Evolutionary conservation across 2,888 invertebrate genomes (phyloP).

Genomic region (Ephialtes manifestator): DNA sequence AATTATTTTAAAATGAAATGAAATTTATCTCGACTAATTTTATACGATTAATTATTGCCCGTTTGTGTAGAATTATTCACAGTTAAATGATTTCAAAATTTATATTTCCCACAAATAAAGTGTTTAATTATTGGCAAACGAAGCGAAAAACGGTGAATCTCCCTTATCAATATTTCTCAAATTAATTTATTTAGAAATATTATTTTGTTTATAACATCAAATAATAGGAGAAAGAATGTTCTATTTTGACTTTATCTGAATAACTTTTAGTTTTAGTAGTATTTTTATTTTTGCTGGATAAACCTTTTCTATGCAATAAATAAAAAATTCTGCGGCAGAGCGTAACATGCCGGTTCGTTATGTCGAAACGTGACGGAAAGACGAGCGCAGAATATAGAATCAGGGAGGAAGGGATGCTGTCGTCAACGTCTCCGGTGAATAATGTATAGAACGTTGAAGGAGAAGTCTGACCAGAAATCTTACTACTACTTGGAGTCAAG

Average conservation of each 20-base stretch:
- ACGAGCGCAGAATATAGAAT: conserved; percentile 41
- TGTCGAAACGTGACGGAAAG: conserved; percentile 42
- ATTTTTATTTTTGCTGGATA: not conserved
- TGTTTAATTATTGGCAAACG: not conserved
- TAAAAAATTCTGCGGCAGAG: not conserved
- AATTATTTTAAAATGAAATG: too few relatives aligned
- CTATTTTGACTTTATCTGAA: not conserved
- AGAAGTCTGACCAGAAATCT: conserved; percentile 52
- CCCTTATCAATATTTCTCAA: too few relatives aligned
- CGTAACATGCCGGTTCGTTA: conserved; percentile 6
- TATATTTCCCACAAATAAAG: too few relatives aligned
- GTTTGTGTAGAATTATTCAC: too few relatives aligned
- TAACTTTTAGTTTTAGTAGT: not conserved
- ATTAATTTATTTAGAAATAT: too few relatives aligned
- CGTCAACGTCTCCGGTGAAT: conserved; percentile 39
- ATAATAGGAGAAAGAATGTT: not conserved
- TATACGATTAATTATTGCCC: too few relatives aligned
- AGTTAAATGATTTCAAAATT: not conserved
- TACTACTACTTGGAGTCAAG: conserved; percentile 40
- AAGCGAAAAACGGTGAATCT: not conserved
- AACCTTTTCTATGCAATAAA: not conserved
- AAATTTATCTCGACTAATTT: too few relatives aligned
- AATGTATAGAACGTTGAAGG: conserved; percentile 42
- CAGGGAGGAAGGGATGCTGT: conserved; percentile 11
- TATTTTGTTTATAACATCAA: not conserved